Percentiles rank a stretch among this genome's conserved stretches.
Conservation (phyloP, 2,797 vertebrate species). For the Sternarchorhynchus goeldii region DNA sequence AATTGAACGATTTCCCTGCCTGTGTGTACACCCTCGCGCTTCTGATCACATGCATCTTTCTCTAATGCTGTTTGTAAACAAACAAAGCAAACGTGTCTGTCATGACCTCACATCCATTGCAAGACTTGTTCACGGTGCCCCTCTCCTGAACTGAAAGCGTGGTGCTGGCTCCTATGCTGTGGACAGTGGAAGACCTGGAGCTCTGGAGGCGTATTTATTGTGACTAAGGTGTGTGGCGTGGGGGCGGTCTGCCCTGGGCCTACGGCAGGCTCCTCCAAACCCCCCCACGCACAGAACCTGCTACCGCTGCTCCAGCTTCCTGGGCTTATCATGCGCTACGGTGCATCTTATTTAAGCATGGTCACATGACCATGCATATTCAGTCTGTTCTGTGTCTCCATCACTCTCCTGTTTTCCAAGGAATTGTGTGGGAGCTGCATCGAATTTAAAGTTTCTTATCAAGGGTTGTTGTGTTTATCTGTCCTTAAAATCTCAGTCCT, state of each 20-base stretch:
- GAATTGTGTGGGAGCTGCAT: not conserved
- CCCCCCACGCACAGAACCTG: conserved; percentile 1
- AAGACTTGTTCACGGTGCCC: conserved; percentile 19
- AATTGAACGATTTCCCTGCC: not conserved
- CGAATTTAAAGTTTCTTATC: not conserved
- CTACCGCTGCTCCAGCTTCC: conserved; percentile 8
- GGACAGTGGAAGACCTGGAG: conserved; percentile 9
- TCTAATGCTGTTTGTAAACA: conserved; percentile 26
- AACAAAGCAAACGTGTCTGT: not conserved
- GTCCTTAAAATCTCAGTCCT: not conserved
- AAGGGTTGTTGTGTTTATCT: conserved; percentile 7
- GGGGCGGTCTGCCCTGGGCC: not conserved
- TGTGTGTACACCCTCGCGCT: not conserved
- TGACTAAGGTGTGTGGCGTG: conserved; percentile 16
- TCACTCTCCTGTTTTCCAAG: conserved; percentile 26
- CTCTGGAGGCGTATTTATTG: conserved; percentile 45
- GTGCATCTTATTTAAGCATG: conserved; percentile 34
- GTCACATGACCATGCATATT: conserved; percentile 25
- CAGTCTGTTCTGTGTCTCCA: conserved; percentile 47
- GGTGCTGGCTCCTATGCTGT: conserved; percentile 7
- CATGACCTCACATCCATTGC: conserved; percentile 6
- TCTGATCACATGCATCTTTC: not conserved
- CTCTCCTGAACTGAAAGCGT: not conserved
- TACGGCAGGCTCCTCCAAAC: not conserved
- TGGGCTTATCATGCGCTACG: conserved; percentile 1